phyloP scores from a whole-genome alignment of 2,797 vertebrate species.

The Myiotriccus ornatus region DNA sequence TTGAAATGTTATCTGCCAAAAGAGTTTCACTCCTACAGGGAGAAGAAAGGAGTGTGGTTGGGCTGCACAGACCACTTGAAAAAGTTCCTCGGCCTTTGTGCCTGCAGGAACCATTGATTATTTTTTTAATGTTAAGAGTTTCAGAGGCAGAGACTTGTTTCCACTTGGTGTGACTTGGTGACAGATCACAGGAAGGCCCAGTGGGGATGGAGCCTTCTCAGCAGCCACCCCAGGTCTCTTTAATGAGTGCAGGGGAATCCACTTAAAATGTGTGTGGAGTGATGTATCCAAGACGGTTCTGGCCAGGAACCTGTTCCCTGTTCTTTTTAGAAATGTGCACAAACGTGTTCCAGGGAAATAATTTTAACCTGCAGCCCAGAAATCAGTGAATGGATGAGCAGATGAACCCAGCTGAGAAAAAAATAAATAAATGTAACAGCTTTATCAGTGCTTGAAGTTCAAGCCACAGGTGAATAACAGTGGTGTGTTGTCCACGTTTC shows the following conservation, averaged over 20 bases:
- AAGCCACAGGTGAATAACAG: not conserved
- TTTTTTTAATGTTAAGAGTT: not conserved
- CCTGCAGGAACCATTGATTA: not conserved
- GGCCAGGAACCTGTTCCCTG: not conserved
- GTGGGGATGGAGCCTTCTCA: not conserved
- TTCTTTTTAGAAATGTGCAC: not conserved
- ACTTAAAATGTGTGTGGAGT: not conserved
- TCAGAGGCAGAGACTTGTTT: not conserved
- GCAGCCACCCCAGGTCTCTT: not conserved
- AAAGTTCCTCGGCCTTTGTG: constrained; percentile 13
- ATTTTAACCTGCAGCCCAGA: not conserved
- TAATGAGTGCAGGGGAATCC: not conserved
- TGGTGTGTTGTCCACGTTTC: not conserved
- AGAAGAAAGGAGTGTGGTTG: not conserved
- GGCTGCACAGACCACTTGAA: not conserved
- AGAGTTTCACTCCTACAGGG: not conserved
- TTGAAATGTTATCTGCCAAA: constrained; percentile 20
- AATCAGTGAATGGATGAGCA: not conserved
- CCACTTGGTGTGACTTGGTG: not conserved
- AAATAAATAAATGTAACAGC: not conserved
- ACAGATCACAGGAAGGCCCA: not conserved
- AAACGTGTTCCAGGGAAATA: not conserved
- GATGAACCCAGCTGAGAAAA: not conserved
- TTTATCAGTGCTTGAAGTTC: not conserved
- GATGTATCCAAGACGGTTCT: not conserved